A percentile compares a stretch with the other conserved stretches of the same genome.
Evolutionary conservation across 35 echinoderm and acorn worm species (phyloP).

Genomic region (Ophioderma brevispina): DNA sequence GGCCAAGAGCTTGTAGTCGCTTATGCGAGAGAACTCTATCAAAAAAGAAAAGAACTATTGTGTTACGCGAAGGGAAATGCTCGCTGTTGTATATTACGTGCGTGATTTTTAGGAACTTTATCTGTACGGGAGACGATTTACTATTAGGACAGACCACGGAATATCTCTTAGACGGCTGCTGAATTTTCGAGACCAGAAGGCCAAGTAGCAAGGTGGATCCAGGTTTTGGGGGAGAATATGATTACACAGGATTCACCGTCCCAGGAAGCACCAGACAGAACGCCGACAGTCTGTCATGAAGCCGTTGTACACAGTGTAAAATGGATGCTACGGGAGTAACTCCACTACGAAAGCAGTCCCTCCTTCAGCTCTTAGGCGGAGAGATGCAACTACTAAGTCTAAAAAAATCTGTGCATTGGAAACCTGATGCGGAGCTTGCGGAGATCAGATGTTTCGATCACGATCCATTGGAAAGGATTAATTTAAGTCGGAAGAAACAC

Average conservation of each 20-base stretch:
- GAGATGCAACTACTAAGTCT: not conserved
- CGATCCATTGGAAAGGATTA: no score
- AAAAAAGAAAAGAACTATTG: constrained; percentile 7
- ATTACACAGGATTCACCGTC: constrained; percentile 7
- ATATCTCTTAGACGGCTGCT: constrained; percentile 11
- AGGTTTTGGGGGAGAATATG: constrained; percentile 13
- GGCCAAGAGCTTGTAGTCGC: constrained; percentile 7
- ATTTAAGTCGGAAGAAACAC: no score
- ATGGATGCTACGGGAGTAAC: not conserved
- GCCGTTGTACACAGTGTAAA: not conserved
- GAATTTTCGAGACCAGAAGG: constrained; percentile 35
- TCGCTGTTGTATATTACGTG: constrained; percentile 46
- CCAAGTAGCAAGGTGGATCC: constrained; percentile 52
- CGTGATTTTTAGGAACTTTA: constrained; percentile 1
- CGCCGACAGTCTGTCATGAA: constrained; percentile 36
- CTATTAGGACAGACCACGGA: constrained; percentile 45
- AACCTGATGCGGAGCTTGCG: not conserved
- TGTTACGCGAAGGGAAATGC: constrained; percentile 33
- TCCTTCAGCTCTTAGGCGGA: not conserved
- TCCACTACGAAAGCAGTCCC: not conserved
- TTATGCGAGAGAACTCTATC: constrained; percentile 11
- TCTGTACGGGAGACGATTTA: constrained; percentile 30
- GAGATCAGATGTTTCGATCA: not conserved
- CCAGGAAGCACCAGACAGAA: constrained; percentile 21
- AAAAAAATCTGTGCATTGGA: not conserved